Conservation (phyloP, 2,888 invertebrate species). For the Tachina grossa region DNA sequence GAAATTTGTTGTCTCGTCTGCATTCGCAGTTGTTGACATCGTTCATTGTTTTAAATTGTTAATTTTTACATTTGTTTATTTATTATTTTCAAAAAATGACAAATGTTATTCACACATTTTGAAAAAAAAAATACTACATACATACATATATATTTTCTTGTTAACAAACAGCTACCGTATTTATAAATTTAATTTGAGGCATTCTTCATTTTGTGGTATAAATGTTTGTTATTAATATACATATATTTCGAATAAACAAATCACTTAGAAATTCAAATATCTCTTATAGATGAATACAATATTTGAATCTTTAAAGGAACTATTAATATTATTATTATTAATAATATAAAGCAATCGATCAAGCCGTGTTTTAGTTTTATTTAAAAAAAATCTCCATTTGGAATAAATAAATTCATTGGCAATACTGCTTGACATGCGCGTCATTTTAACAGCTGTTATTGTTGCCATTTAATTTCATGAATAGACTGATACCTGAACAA, state of each 20-base stretch:
- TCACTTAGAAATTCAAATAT: neutral
- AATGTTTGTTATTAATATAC: neutral
- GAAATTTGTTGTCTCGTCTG: constrained; percentile 58
- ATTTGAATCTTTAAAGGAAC: too few relatives aligned
- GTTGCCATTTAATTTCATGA: too few relatives aligned
- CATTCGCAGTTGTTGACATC: constrained; percentile 67
- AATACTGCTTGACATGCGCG: too few relatives aligned
- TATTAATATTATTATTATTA: too few relatives aligned
- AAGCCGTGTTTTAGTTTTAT: too few relatives aligned
- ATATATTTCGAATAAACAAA: neutral
- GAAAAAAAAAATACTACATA: neutral
- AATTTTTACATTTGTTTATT: constrained; percentile 54
- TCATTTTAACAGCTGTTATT: too few relatives aligned
- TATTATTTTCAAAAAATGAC: constrained; percentile 35
- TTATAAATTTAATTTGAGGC: neutral
- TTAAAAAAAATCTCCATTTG: too few relatives aligned
- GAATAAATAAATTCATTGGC: too few relatives aligned
- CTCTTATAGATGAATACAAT: too few relatives aligned
- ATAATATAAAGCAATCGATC: too few relatives aligned
- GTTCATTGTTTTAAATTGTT: constrained; percentile 69
- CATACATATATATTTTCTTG: neutral
- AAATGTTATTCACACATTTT: constrained; percentile 41
- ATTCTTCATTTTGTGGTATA: neutral
- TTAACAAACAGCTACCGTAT: constrained; percentile 2
- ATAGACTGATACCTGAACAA: too few relatives aligned